Percentiles rank a stretch among this genome's conserved stretches.
phyloP scores from a whole-genome alignment of 2,888 invertebrate species.

The Bombylius major region DNA sequence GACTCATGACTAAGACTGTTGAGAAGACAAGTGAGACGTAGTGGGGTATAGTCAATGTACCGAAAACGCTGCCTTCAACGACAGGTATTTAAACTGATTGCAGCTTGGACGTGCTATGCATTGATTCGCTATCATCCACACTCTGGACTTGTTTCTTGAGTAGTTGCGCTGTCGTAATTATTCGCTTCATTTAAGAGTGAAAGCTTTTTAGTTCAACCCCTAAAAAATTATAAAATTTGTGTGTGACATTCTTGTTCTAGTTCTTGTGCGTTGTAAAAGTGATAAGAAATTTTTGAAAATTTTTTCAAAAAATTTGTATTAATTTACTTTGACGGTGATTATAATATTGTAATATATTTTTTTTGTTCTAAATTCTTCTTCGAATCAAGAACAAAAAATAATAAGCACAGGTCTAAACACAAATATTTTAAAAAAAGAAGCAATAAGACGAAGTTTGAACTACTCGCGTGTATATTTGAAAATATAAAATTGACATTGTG shows the following conservation, averaged over 20 bases:
- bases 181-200: constrained; percentile 3
- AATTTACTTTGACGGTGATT: too few relatives aligned
- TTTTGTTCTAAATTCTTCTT: too few relatives aligned
- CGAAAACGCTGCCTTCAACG: background rate
- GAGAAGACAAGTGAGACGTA: background rate
- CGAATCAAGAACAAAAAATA: background rate
- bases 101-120: constrained; percentile 50
- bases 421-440: background rate
- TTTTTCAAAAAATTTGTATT: too few relatives aligned
- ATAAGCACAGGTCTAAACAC: background rate
- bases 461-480: background rate
- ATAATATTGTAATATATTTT: too few relatives aligned
- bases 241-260: background rate
- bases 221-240: background rate
- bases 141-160: constrained; percentile 40
- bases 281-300: too few relatives aligned
- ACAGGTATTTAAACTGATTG: constrained; percentile 51
- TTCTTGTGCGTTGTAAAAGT: background rate
- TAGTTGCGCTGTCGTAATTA: constrained; percentile 10
- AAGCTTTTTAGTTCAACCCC: background rate
- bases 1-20: too few relatives aligned
- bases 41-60: background rate
- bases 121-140: constrained; percentile 56
- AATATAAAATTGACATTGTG: background rate
- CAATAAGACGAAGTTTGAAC: constrained; percentile 13